phyloP scores from a whole-genome alignment of 2,888 invertebrate genomes.

The Perizoma affinitatum region DNA sequence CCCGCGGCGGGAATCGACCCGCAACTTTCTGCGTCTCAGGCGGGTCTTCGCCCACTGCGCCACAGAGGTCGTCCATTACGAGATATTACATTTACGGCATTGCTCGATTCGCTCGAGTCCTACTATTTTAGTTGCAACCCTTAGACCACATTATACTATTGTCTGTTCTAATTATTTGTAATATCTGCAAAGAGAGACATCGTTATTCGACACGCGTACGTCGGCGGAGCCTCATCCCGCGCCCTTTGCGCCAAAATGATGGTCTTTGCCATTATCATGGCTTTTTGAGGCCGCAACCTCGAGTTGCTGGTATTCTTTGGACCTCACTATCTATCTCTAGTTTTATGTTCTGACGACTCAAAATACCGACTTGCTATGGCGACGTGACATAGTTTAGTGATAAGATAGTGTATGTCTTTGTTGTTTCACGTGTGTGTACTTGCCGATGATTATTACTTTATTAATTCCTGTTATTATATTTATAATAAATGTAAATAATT shows the following conservation, averaged over 20 bases:
- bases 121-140: too few species aligned
- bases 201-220: constrained; percentile 73
- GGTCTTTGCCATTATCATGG: constrained; percentile 80
- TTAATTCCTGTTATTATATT: too few species aligned
- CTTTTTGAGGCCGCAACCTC: constrained; percentile 75
- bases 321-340: constrained; percentile 47
- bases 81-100: too few species aligned
- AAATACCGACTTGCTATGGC: constrained; percentile 42
- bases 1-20: too few species aligned
- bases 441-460: too few species aligned
- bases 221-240: constrained; percentile 63
- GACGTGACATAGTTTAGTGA: constrained; percentile 17
- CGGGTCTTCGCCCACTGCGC: too few species aligned
- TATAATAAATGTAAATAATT: too few species aligned
- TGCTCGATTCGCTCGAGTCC: too few species aligned
- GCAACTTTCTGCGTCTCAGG: too few species aligned
- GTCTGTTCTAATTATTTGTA: constrained; percentile 17
- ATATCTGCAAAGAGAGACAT: constrained; percentile 50
- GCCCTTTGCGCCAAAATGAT: constrained; percentile 70
- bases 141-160: background rate
- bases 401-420: constrained; percentile 5
- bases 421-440: constrained; percentile 1
- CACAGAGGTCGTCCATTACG: too few species aligned
- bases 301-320: constrained; percentile 56
- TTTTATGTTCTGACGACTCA: constrained; percentile 46